phyloP scores from a whole-genome alignment of 2,113 vertebrate genomes.

The Perca schrenkii region DNA sequence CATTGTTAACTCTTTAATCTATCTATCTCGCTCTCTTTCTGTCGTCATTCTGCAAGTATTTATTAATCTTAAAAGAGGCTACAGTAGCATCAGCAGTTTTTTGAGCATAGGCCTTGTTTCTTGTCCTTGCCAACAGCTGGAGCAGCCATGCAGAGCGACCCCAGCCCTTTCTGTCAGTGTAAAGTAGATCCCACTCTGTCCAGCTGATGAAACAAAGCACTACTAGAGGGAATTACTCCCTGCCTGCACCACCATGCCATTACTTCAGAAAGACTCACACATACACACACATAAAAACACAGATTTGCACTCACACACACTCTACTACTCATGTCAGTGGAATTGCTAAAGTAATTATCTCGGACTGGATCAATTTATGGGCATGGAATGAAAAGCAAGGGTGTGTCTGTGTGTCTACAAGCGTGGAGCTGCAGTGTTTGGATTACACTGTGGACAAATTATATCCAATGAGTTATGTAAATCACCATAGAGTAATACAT shows the following conservation, averaged over 20 bases:
- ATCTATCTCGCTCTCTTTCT: slow-evolving; percentile 1
- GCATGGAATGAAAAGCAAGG: slow-evolving; percentile 71
- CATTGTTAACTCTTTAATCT: background rate
- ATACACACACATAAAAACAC: slow-evolving; percentile 31
- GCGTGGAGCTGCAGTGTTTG: slow-evolving; percentile 30
- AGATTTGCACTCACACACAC: slow-evolving; percentile 22
- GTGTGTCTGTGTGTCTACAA: slow-evolving; percentile 62
- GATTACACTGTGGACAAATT: slow-evolving; percentile 67
- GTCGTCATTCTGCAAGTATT: slow-evolving; percentile 31
- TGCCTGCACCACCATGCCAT: slow-evolving; percentile 38
- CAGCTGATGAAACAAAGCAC: slow-evolving; percentile 71
- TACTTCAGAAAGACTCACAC: slow-evolving; percentile 41
- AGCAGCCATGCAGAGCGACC: slow-evolving; percentile 59
- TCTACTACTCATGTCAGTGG: slow-evolving; percentile 36
- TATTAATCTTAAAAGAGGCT: slow-evolving; percentile 45
- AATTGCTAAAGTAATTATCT: slow-evolving; percentile 71
- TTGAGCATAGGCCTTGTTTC: slow-evolving; percentile 44
- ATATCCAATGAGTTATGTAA: slow-evolving; percentile 68
- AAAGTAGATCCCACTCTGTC: slow-evolving; percentile 68
- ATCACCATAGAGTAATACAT: slow-evolving; percentile 53
- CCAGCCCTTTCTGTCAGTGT: slow-evolving; percentile 56
- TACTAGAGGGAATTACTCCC: slow-evolving; percentile 66
- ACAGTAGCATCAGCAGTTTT: slow-evolving; percentile 46
- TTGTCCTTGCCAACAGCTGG: slow-evolving; percentile 57
- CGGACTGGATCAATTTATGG: slow-evolving; percentile 63